A percentile compares a stretch with the other conserved stretches of the same genome.
phyloP scores from a whole-genome alignment of 2,888 invertebrate genomes.

The Chironomus tentans region DNA sequence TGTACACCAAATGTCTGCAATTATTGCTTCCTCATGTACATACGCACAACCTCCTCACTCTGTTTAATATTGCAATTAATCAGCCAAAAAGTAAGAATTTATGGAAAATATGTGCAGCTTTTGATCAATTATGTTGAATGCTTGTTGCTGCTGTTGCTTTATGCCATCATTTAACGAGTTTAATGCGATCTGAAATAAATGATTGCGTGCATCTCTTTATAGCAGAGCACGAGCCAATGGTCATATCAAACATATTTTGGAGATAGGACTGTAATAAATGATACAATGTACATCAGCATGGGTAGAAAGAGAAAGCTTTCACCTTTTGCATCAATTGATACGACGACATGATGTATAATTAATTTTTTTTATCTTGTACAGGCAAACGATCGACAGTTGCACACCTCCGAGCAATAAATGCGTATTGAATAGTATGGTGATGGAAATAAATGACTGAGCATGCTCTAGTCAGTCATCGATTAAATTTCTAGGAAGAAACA shows the following conservation, averaged over 20 bases:
- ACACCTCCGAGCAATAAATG: not conserved
- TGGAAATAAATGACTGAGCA: too few species aligned
- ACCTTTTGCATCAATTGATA: constrained; percentile 16
- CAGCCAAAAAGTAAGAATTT: not conserved
- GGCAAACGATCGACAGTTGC: not conserved
- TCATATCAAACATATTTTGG: not conserved
- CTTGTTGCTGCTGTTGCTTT: not conserved
- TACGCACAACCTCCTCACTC: not conserved
- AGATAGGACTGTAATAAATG: not conserved
- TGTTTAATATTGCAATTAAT: constrained; percentile 8
- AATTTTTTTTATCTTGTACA: too few species aligned
- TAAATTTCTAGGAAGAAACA: too few species aligned
- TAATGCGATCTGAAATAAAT: not conserved
- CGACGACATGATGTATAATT: too few species aligned
- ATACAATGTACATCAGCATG: not conserved
- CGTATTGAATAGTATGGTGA: too few species aligned
- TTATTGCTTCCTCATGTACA: not conserved
- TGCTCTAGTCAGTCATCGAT: too few species aligned
- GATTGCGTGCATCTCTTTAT: constrained; percentile 16
- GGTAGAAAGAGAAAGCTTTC: constrained; percentile 6
- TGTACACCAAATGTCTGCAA: constrained; percentile 13
- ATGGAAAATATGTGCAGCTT: constrained; percentile 26
- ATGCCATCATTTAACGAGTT: not conserved
- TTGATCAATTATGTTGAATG: constrained; percentile 10
- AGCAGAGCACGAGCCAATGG: constrained; percentile 12